Evolutionary conservation across 2,888 invertebrate species (phyloP).

Genomic region (Emmelina monodactyla): DNA sequence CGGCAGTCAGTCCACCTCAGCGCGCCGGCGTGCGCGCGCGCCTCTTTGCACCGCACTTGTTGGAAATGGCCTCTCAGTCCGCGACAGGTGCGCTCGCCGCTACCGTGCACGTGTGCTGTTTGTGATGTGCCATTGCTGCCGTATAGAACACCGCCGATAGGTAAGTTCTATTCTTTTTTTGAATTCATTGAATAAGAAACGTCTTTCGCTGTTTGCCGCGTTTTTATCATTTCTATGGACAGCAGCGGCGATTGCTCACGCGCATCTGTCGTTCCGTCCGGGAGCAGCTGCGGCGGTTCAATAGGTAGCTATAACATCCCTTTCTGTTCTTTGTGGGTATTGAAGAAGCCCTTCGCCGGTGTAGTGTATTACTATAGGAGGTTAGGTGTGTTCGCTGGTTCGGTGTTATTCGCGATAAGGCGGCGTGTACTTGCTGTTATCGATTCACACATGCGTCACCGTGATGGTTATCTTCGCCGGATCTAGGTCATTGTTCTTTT

Average conservation of each 20-base stretch:
- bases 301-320: constrained; percentile 43
- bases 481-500: constrained; percentile 66
- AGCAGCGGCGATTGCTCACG: constrained; percentile 38
- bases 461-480: constrained; percentile 57
- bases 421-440: constrained; percentile 52
- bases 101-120: constrained; percentile 63
- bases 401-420: constrained; percentile 22
- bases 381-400: neutral
- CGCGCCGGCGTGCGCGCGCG: constrained; percentile 57
- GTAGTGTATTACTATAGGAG: constrained; percentile 30
- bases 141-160: constrained; percentile 26
- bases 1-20: constrained; percentile 51
- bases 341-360: constrained; percentile 25
- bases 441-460: constrained; percentile 62
- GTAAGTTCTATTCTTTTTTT: constrained; percentile 33
- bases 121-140: constrained; percentile 54
- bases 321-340: constrained; percentile 34
- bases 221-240: constrained; percentile 39
- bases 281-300: constrained; percentile 51
- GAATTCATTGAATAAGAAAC: constrained; percentile 20
- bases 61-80: constrained; percentile 59
- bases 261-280: constrained; percentile 56
- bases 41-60: constrained; percentile 41
- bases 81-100: constrained; percentile 62
- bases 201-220: constrained; percentile 25